Base-by-base conservation (phyloP, 2,797 vertebrate genomes). In the Nyctalus aviator region DNA sequence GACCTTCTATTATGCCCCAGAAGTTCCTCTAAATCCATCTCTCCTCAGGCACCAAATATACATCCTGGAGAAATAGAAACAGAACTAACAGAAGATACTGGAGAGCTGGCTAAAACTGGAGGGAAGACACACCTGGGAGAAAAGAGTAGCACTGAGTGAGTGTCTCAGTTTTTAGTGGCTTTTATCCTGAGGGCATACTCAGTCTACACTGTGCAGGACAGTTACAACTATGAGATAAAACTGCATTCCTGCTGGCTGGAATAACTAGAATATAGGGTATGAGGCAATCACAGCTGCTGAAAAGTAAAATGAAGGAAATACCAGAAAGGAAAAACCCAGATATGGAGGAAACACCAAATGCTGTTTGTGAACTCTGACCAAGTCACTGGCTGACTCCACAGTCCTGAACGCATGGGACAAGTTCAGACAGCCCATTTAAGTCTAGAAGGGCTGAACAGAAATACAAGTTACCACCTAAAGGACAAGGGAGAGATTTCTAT, bases 371-470 rank as follows among this genome's bases (percentile, higher is more conserved):
- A 8, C 8, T 59, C 27, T 44, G 11, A 27, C 79, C 12, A 27
- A 25, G 48, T 62, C 32, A 8, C 32, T 2, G 5, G 23, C 50
- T 37, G 6, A 35, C n/a, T 32, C 41, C 32, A 32, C 53, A 57
- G 37, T 3, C 12, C 27, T 2, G 0, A 21, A 13, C 0, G 3
- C 11, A 8, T n/a, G 27, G 14, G 9, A 4, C 17, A 8, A 44
- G 20, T 62, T 18, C 10, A 41, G 2, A 12, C 6, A 48, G 46
- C 3, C 12, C 11, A 1, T 12, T 14, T 3, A 8, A 44, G 35
- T 8, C 10, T 25, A 9, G 21, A 73, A 32, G 11, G 18, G n/a
- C 13, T 37, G 13, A 30, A 13, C 30, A 30, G 20, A 68, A 46
- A 37, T 30, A 4, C 0, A 30, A 69, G 6, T 35, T 64, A 21